Percentiles rank a stretch among this genome's conserved stretches.
Evolutionary conservation across 1,140 invertebrate genomes (phyloP).

Genomic region (Gonatopus flavifemur): DNA sequence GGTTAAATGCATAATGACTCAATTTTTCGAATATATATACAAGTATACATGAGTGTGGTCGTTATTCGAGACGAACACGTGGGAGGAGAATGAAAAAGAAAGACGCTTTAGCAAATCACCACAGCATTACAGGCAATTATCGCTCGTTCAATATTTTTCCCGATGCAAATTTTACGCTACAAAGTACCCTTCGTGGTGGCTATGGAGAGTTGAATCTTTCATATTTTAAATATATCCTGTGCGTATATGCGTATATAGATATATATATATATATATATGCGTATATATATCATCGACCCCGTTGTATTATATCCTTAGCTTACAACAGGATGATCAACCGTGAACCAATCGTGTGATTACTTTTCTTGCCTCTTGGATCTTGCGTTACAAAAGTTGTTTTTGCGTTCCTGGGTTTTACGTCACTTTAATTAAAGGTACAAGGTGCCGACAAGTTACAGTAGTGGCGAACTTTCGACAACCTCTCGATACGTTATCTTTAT

Average conservation of each 20-base stretch:
- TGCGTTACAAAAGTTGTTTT: background rate
- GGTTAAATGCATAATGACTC: slow-evolving; percentile 15
- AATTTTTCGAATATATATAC: slow-evolving; percentile 19
- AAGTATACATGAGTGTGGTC: no score
- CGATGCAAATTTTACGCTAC: slow-evolving; percentile 8
- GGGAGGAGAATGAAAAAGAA: background rate
- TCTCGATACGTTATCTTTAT: background rate
- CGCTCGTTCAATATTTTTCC: slow-evolving; percentile 8
- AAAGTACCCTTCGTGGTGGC: background rate
- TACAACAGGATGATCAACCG: no score
- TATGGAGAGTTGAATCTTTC: no score
- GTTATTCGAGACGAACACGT: background rate
- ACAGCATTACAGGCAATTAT: slow-evolving; percentile 22
- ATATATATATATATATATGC: no score
- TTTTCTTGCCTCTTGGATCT: slow-evolving; percentile 12
- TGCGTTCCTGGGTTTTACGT: slow-evolving; percentile 24
- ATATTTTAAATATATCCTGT: no score
- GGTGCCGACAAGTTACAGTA: background rate
- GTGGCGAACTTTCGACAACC: no score
- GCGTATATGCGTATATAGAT: no score
- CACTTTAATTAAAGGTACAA: slow-evolving; percentile 35
- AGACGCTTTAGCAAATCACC: background rate
- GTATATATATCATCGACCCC: no score
- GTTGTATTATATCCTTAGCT: no score
- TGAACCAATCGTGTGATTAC: slow-evolving; percentile 16